These are phyloP conservation scores for Zhuqinia jingwanae DNA, from an alignment of 2,888 invertebrate species.

Conservation along the genomic window DNA sequence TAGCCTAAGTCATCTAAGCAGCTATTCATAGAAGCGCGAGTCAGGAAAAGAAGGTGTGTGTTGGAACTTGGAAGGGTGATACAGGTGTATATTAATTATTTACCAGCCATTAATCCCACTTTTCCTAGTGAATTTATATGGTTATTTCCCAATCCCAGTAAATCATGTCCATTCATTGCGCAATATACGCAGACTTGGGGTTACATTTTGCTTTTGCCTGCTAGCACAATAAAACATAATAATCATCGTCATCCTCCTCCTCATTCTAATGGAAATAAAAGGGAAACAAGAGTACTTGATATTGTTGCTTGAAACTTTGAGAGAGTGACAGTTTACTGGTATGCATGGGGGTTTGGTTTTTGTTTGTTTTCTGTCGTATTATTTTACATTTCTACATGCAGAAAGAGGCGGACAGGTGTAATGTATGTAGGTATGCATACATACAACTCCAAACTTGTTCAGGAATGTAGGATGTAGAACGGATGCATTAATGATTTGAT, in stretches of 20 bases:
- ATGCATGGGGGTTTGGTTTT: background rate
- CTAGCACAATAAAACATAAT: slow-evolving; percentile 28
- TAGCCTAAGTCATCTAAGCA: no score
- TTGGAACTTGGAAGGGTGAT: slow-evolving; percentile 19
- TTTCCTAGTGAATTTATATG: slow-evolving; percentile 59
- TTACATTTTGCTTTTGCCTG: background rate
- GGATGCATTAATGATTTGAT: slow-evolving; percentile 73
- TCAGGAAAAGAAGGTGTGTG: slow-evolving; percentile 3
- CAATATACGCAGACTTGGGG: background rate
- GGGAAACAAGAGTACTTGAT: background rate
- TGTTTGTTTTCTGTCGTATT: no score
- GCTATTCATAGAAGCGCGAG: background rate
- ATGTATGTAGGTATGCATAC: background rate
- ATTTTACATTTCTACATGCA: no score
- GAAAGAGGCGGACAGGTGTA: background rate
- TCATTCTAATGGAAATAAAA: background rate
- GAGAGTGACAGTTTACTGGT: background rate
- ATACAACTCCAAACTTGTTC: background rate
- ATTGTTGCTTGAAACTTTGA: slow-evolving; percentile 15
- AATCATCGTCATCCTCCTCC: background rate
- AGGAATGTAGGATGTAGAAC: slow-evolving; percentile 33
- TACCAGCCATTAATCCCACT: slow-evolving; percentile 66
- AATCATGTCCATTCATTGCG: slow-evolving; percentile 47
- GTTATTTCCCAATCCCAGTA: slow-evolving; percentile 61
- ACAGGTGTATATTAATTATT: slow-evolving; percentile 72